Base-by-base conservation (phyloP, 1,140 invertebrate genomes). In the Bombus waltoni region DNA sequence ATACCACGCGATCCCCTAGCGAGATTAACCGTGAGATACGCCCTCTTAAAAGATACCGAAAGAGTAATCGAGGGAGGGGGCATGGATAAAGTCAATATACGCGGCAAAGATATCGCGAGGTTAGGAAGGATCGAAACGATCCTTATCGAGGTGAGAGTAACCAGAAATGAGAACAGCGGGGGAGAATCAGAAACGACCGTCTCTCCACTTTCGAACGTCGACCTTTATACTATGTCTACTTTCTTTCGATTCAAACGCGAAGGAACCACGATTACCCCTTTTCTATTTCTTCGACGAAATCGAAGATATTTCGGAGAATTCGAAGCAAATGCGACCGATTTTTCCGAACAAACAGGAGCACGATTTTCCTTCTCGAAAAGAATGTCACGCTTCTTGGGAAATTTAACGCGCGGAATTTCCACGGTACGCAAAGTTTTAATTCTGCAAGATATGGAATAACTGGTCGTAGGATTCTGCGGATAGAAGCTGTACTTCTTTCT, bases 21-120 rank as follows among this genome's bases (percentile, higher is more conserved):
- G 66, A 88, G 87, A 88, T 88, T 87, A 80, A 42, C 40, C 70
- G 35, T 72, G 28, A 73, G 86, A 84, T 87, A 87, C 53, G 79
- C 66, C 62, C 18, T 53, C 47, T 71, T 59, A 35, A n/a, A 88
- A 87, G 75, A 75, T 83, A 88, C 62, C 57, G 38, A 71, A 84
- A 78, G 81, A 76, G 81, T 87, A 87, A 88, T 68, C 53, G 42
- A 62, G 81, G n/a, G 35, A 44, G 68, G n/a, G 71, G 28, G 1
- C 3, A n/a, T 18, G 47, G 47, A 53, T 53, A 87, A 83, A 59
- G 10, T 47, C 57, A 44, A 87, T 79, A 87, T 83, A 68, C 78
- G 53, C 6, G 25, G 66, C 57, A 44, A 62, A 75, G 87, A 87
- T 87, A 87, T 80, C 42, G 38, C 59, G 5, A 18, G 62, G 87